Base-by-base conservation (phyloP, 2,113 vertebrate genomes). In the Uria lomvia region DNA sequence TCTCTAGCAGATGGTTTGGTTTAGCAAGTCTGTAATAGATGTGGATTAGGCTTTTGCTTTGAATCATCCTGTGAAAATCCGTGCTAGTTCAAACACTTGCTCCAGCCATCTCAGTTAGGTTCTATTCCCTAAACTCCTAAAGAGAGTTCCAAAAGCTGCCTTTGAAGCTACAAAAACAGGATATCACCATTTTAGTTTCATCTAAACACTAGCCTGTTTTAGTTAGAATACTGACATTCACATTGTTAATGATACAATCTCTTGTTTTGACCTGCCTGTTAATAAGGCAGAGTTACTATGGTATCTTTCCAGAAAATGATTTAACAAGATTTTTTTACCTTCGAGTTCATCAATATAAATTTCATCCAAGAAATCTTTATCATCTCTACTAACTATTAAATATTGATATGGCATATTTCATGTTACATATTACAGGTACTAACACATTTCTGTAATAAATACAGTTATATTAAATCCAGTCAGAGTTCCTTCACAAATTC, bases 81-180 rank as follows among this genome's bases (percentile, higher is more conserved):
- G 49, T 29, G 38, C 14, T 38, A 68, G 27, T 74, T 68, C 42
- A 40, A 74, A 52, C 32, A 38, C 27, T 74, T 49, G 45, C 8
- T 93, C 34, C 34, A 66, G 74, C 27, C 42, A 66, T 77, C 81
- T 94, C 7, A 2, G 67, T 55, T 68, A 30, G 5, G 13, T 52
- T 89, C 52, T 78, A 60, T 30, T 91, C 36, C 59, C 85, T 49
- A 43, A 38, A 22, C n/a, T 90, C 47, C 45, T 68, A 49, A 52
- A 91, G 9, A 43, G 15, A 83, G 26, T 24, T 92, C 29, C 52
- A 93, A 91, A 91, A 91, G 56, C 36, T 92, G 81, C 59, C 59
- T 95, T 62, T 90, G 82, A 88, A 92, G 65, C 8, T 32, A 79
- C 16, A 30, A 90, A 95, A 92, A 34, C 90, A 95, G 79, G 68